Evolutionary conservation across 2,113 vertebrate species (phyloP), one percentile per base, ranked within the genome.

Genomic region (Dasyornis broadbenti): DNA sequence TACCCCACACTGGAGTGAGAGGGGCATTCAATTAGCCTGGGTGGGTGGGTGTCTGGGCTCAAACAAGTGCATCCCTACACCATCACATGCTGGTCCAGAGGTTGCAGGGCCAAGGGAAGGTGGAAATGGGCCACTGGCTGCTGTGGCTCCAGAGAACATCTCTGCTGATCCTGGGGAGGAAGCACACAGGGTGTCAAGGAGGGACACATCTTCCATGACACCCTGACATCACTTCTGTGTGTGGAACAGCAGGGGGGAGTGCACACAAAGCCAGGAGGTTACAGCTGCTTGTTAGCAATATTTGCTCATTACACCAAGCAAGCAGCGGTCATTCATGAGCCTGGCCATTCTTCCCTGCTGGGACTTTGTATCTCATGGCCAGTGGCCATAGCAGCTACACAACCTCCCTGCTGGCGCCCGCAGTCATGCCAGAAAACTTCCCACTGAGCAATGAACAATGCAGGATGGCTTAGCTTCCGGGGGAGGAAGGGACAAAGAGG

Each of bases 201-300:
- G 16, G 24, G 28, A 28, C 4, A 3, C 0, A 1, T 54, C 20
- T 61, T 50, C 45, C 40, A 61, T 47, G 49, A 37, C 35, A 35
- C 31, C 20, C 56, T 45, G 52, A 52, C 40, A 23, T 83, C 44
- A 61, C 56, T 27, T 65, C 57, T 49, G 35, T 57, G 81, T 2
- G 0, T 28, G 49, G 52, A 78, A 20, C 49, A 37, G 49, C n/a
- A 22, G 31, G 27, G 26, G 63, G 31, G 64, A 89, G 47, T 18
- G 22, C 3, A 2, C 56, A 78, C 65, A 78, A 73, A 93, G 80
- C 52, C 69, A 45, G 64, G 49, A 78, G 47, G 78, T 68, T 83
- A n/a, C 79, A 90, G 82, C 47, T 92, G 86, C 80, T 86, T 33
- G 40, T 94, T 96, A 84, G 40, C 47, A 14, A 6, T 82, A 82